These are phyloP conservation scores for Larimichthys crocea DNA, from an alignment of 2,113 vertebrate species.

Conservation along the genomic window DNA sequence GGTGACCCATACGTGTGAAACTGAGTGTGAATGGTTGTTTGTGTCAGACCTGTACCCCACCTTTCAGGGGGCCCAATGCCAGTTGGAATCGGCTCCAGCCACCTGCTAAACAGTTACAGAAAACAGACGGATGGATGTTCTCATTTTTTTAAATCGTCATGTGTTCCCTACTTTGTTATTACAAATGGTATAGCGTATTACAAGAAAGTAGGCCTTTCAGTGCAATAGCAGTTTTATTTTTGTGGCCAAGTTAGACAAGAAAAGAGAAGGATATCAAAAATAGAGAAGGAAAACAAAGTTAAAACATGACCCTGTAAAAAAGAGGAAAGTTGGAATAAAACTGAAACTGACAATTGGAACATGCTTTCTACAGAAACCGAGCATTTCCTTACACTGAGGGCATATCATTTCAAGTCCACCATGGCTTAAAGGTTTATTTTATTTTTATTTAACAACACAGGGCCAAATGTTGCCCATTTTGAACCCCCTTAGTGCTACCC, in stretches of 20 bases:
- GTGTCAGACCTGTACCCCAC: no score
- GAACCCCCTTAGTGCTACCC: neutral
- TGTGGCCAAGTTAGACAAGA: neutral
- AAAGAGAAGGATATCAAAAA: neutral
- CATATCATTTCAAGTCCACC: neutral
- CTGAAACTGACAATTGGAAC: slow-evolving; percentile 4
- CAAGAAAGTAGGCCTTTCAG: neutral
- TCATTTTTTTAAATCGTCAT: neutral
- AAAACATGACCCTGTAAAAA: neutral
- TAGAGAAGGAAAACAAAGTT: neutral
- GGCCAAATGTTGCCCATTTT: no score
- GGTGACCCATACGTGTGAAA: no score
- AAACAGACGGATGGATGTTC: no score
- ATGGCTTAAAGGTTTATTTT: neutral
- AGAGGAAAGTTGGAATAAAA: slow-evolving; percentile 47
- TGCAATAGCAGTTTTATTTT: neutral
- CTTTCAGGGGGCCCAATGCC: no score
- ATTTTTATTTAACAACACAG: neutral
- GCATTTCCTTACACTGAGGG: neutral
- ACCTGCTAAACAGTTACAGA: no score
- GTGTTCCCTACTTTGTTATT: neutral
- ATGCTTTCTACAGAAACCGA: slow-evolving; percentile 33
- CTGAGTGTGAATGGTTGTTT: no score
- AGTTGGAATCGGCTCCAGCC: no score
- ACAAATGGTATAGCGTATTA: neutral